Evolutionary conservation across 2,888 invertebrate genomes (phyloP), one percentile per base, ranked within the genome.

Genomic region (Chrysomela aeneicollis): DNA sequence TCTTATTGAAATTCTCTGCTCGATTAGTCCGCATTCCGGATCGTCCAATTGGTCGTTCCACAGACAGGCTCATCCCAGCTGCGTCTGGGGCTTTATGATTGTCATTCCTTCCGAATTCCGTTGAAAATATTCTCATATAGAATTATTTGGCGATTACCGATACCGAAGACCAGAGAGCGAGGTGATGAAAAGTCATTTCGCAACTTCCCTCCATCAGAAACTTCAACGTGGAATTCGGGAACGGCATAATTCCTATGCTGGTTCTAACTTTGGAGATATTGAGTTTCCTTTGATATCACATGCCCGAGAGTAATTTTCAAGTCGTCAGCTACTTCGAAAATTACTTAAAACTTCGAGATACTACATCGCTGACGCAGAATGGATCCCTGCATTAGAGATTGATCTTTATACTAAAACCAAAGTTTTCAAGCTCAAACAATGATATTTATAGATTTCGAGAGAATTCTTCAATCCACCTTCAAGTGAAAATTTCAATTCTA

Each of bases 91-190:
- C 2, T 57, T 57, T 42, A 55, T 57, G 57, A 46, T 18, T 15
- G 26, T 57, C 57, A 10, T 57, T 57, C 57, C 19, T 22, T 15
- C 57, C 15, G 42, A 37, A 55, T 42, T 42, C 21, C 42, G 15
- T 42, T 42, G 55, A 26, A 57, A 46, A 57, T 57, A 42, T 42
- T 42, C 42, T 47, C 22, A 42, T 57, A 46, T 57, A 18, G 17
- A 46, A 57, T 57, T 46, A 46, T 42, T 57, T 18, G 30, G 15
- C 19, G 22, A 57, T 18, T 8, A 30, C 46, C 17, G 26, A 42
- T 42, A 15, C 42, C 42, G 2, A 9, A 35, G 35, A 6, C 1
- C 15, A 15, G 42, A 1, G 4, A 15, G n/a, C 4, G 42, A 42
- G 42, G 42, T 42, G 42, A n/a, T 15, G 15, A 12, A 42, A 42